Conservation (phyloP, 2,888 invertebrate genomes). For the Junonia oenone region DNA sequence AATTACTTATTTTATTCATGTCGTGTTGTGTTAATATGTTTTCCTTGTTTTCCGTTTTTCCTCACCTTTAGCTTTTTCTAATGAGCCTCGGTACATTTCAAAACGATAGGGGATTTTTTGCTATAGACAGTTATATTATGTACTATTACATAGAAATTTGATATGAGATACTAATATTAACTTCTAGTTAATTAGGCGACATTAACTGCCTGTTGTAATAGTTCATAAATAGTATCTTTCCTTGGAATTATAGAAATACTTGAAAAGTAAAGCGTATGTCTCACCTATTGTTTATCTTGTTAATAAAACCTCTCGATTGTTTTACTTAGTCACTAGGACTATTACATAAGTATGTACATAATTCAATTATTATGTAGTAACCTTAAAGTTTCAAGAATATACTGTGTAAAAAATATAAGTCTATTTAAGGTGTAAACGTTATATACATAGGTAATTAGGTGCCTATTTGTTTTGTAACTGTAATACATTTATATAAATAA, state of each 20-base stretch:
- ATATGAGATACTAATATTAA: background rate
- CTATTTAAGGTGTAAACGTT: too few species aligned
- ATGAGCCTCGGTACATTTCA: background rate
- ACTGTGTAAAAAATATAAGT: too few species aligned
- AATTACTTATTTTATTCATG: background rate
- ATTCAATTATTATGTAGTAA: too few species aligned
- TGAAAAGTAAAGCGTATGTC: conserved; percentile 8
- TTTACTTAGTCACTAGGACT: background rate
- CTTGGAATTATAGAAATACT: conserved; percentile 6
- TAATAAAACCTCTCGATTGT: conserved; percentile 5
- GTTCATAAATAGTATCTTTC: conserved; percentile 2
- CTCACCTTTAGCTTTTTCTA: too few species aligned
- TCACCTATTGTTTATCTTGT: conserved; percentile 4
- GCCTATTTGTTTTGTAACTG: too few species aligned
- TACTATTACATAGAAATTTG: background rate
- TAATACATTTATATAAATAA: too few species aligned
- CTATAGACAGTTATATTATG: background rate
- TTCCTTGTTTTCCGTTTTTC: too few species aligned
- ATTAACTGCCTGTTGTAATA: background rate
- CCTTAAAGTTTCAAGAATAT: too few species aligned
- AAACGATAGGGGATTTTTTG: background rate
- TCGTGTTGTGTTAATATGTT: background rate
- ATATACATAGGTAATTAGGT: too few species aligned
- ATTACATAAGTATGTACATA: conserved; percentile 1
- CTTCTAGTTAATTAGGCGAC: conserved; percentile 1